These are phyloP conservation scores for Anoplopoma fimbria DNA, from an alignment of 2,113 vertebrate genomes.

Conservation along the genomic window DNA sequence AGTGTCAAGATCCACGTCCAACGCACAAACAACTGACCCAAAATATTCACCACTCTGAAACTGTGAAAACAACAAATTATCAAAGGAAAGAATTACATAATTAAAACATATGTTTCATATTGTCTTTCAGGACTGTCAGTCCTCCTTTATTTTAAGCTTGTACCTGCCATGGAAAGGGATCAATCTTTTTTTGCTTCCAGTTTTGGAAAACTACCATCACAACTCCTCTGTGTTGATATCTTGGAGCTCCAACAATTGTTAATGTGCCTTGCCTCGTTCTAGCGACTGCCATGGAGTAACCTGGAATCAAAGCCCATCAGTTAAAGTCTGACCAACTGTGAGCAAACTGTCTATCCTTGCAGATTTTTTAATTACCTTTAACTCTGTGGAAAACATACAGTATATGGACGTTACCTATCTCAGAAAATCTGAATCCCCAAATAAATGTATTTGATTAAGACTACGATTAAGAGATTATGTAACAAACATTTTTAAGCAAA, in stretches of 20 bases:
- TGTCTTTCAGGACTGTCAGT: background rate
- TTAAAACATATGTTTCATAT: background rate
- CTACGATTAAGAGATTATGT: background rate
- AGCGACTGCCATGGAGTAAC: constrained; percentile 79
- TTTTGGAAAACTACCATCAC: constrained; percentile 22
- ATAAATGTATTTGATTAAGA: background rate
- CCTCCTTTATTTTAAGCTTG: background rate
- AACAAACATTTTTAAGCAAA: background rate
- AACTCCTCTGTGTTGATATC: constrained; percentile 74
- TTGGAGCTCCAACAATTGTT: constrained; percentile 78
- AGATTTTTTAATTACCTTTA: background rate
- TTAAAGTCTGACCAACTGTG: background rate
- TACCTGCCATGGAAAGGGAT: constrained; percentile 60
- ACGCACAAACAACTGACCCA: constrained; percentile 85
- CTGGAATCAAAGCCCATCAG: constrained; percentile 49
- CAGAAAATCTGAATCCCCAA: background rate
- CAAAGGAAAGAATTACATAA: background rate
- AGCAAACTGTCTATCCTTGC: background rate
- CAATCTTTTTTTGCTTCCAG: background rate
- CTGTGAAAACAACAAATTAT: constrained; percentile 2
- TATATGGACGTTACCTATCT: background rate
- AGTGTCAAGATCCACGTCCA: constrained; percentile 77
- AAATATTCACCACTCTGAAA: constrained; percentile 88
- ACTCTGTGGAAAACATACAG: background rate
- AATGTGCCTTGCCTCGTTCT: accelerated